A percentile compares a stretch with the other conserved stretches of the same genome.
Conservation (phyloP, 2,888 invertebrate species). For the Clunio marinus region DNA sequence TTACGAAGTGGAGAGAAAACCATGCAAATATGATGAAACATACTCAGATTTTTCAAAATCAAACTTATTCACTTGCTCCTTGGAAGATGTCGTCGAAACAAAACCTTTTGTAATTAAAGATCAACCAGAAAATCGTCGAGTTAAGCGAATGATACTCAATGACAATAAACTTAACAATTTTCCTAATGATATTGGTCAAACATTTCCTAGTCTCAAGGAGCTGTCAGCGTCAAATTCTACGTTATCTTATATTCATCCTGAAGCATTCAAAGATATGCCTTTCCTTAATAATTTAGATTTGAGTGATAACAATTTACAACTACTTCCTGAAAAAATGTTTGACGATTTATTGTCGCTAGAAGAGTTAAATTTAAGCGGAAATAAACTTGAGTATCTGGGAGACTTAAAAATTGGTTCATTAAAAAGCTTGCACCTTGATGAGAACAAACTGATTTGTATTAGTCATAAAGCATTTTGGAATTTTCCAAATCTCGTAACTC, state of each 20-base stretch:
- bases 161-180: background rate
- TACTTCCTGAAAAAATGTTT: constrained; percentile 2
- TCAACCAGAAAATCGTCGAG: background rate
- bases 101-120: background rate
- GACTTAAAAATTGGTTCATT: background rate
- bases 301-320: background rate
- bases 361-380: constrained; percentile 7
- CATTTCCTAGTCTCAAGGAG: background rate
- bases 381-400: background rate
- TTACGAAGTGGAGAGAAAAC: background rate
- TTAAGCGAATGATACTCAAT: background rate
- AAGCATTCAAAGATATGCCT: background rate
- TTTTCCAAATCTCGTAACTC: background rate
- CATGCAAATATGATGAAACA: background rate
- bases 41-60: background rate
- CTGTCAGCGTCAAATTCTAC: constrained; percentile 1
- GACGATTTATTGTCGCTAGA: constrained; percentile 1
- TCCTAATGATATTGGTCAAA: constrained; percentile 16
- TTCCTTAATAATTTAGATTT: constrained; percentile 1
- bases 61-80: background rate
- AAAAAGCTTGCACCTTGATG: background rate
- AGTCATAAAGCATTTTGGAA: background rate
- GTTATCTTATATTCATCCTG: background rate
- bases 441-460: background rate
- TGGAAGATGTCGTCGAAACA: background rate